Percentiles rank a stretch among this genome's conserved stretches.
Conservation (phyloP, 2,797 vertebrate species). For the Spea hammondii region DNA sequence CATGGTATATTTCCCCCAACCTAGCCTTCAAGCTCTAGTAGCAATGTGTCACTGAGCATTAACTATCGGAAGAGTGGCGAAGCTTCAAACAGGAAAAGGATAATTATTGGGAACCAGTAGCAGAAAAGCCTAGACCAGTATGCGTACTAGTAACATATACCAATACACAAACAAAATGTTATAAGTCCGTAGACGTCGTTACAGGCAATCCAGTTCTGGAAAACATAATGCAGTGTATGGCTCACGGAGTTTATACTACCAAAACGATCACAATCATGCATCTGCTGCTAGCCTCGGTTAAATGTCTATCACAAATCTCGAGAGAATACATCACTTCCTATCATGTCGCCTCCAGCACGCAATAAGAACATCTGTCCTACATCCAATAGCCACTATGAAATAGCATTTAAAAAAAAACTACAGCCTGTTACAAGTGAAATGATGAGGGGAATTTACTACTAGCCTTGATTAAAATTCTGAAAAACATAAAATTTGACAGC, state of each 20-base stretch:
- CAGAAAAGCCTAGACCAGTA: no score
- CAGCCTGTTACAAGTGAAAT: conserved; percentile 21
- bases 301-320: conserved; percentile 39
- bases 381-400: conserved; percentile 1
- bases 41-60: no score
- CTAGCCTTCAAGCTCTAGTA: neutral
- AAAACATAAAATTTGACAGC: conserved; percentile 3
- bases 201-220: neutral
- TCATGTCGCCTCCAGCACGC: conserved; percentile 3
- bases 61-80: no score
- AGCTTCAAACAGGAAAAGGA: no score
- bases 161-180: neutral
- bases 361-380: conserved; percentile 28
- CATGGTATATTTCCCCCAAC: no score
- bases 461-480: neutral
- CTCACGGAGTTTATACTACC: conserved; percentile 12
- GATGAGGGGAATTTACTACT: neutral
- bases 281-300: conserved; percentile 24
- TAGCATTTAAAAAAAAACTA: conserved; percentile 1
- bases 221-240: neutral
- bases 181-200: neutral
- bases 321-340: conserved; percentile 39
- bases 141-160: no score
- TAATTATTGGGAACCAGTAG: no score
- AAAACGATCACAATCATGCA: conserved; percentile 24